phyloP scores from a whole-genome alignment of 1,140 invertebrate species.

The Heliconius congener region DNA sequence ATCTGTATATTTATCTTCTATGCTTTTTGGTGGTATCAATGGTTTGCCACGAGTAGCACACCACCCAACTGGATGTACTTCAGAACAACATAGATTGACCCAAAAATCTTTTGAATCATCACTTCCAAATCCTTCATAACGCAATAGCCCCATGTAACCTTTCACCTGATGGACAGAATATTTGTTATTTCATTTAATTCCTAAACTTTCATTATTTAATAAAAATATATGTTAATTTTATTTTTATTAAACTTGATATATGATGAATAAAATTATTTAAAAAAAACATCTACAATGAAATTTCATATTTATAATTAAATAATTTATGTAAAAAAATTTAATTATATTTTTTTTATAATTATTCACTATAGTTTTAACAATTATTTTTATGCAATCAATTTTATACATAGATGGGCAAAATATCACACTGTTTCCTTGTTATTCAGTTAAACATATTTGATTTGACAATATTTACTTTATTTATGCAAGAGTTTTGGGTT shows the following conservation, averaged over 20 bases:
- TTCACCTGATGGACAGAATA: conserved; percentile 82
- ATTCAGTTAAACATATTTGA: no score
- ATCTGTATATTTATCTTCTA: conserved; percentile 95
- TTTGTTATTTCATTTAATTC: neutral
- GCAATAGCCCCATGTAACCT: conserved; percentile 95
- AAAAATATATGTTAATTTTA: no score
- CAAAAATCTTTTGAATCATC: conserved; percentile 96
- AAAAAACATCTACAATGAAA: no score
- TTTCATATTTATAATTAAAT: no score
- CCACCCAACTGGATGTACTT: conserved; percentile 98
- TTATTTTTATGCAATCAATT: no score
- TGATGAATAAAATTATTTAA: no score
- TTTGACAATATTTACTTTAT: no score
- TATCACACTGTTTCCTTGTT: no score
- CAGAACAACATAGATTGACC: conserved; percentile 95
- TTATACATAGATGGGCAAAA: no score
- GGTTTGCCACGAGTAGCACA: conserved; percentile 97
- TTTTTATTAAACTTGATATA: no score
- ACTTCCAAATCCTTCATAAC: conserved; percentile 96
- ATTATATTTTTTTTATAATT: neutral
- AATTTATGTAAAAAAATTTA: neutral
- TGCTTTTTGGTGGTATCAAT: conserved; percentile 94
- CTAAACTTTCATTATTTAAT: no score
- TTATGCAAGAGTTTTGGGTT: no score
- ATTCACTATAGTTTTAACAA: neutral